Evolutionary conservation across 53 echinoderm and acorn worm genomes (phyloP), one percentile per base, ranked within the genome.

Genomic region (Paelopatides confundens): DNA sequence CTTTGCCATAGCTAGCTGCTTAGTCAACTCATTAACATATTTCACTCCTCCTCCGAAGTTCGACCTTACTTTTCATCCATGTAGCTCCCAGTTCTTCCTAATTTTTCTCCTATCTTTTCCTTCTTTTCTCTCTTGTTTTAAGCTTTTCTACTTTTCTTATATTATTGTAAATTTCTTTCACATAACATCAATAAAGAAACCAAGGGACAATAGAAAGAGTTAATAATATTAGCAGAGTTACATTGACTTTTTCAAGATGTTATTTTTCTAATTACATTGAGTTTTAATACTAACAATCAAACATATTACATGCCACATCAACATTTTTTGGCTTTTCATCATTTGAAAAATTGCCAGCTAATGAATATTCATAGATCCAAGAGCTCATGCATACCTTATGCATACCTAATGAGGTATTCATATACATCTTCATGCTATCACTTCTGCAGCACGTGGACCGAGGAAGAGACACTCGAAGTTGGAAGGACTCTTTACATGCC

Each of bases 401-500:
- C n/a, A n/a, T n/a, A n/a, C n/a, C n/a, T n/a, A n/a, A 13, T 31
- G 15, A 53, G 79, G 79, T 79, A 79, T 79, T 79, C 54, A 79
- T 79, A 79, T 33, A 79, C 79, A 52, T 79, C 52, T 79, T 79
- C 53, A 79, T 79, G 79, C 79, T 79, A 79, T 74, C 37, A 50
- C 79, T 50, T 32, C 79, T 79, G 79, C 79, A 79, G 79, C 79
- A 79, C 79, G 21, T 79, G 54, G 51, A 79, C 79, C 31, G 79
- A 79, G 54, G 79, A 79, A 52, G 79, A 79, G 54, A 79, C 79
- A 30, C 32, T 51, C 33, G 79, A 79, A 79, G 79, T 79, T 27
- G 79, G 79, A 53, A 50, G 51, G 51, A 79, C 52, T 28, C 32
- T 79, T 53, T 79, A 52, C 79, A 79, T 79, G 79, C 79, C 79